Conservation (phyloP, 2,888 invertebrate species). For the Ferrisia virgata region DNA sequence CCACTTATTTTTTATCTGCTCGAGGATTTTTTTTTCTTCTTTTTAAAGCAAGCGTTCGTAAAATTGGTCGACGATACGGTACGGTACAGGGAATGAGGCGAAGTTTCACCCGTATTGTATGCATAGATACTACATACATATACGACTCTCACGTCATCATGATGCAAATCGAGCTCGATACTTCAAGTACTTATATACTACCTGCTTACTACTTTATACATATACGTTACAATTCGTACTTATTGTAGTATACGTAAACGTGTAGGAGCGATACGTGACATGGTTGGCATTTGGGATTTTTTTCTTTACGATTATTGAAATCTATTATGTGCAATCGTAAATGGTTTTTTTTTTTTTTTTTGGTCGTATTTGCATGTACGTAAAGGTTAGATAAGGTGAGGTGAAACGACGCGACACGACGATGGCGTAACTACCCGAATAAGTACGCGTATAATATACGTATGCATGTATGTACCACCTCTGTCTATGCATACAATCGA, state of each 20-base stretch:
- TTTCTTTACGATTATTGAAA: conserved; percentile 18
- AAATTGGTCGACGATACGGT: not conserved
- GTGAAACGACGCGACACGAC: not conserved
- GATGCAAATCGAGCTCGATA: too few species aligned
- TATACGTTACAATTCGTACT: too few species aligned
- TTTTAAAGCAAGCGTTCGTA: conserved; percentile 12
- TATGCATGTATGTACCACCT: too few species aligned
- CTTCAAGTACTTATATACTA: too few species aligned
- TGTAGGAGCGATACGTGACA: not conserved
- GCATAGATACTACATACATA: too few species aligned
- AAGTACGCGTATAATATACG: too few species aligned
- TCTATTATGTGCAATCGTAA: not conserved
- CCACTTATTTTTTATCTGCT: not conserved
- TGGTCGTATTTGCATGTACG: conserved; percentile 3
- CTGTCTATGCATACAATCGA: not conserved
- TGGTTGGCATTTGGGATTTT: not conserved
- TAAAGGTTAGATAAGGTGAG: not conserved
- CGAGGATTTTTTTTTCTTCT: not conserved
- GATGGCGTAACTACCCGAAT: not conserved
- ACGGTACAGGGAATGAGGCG: not conserved
- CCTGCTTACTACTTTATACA: too few species aligned
- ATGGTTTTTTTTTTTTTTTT: too few species aligned
- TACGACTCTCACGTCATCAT: too few species aligned
- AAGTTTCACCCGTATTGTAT: not conserved
- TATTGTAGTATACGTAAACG: too few species aligned